These are phyloP conservation scores for Myathropa florea DNA, from an alignment of 2,888 invertebrate species.

Conservation along the genomic window DNA sequence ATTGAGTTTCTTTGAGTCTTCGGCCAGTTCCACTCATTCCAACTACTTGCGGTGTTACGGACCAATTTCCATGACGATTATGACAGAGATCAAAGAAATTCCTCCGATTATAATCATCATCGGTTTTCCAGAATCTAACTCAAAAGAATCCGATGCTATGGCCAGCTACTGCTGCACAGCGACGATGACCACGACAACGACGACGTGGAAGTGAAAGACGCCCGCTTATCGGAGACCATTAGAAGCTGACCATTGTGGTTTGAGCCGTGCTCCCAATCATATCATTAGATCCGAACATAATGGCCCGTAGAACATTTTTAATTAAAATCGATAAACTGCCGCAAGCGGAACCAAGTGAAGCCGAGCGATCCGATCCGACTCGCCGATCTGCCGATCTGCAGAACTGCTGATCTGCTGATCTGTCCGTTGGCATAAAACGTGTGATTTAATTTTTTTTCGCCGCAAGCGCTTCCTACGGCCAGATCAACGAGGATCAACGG, in stretches of 20 bases:
- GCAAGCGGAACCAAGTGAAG: constrained; percentile 21
- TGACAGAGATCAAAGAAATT: constrained; percentile 71
- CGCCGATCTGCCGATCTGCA: not conserved
- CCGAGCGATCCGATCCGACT: not conserved
- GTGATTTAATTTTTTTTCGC: constrained; percentile 54
- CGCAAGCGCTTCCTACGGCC: constrained; percentile 5
- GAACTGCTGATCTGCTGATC: not conserved
- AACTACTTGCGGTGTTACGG: constrained; percentile 59
- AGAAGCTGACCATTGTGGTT: constrained; percentile 60
- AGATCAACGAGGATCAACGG: constrained; percentile 40
- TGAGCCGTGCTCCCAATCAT: constrained; percentile 67
- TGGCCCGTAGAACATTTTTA: constrained; percentile 65
- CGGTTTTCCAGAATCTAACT: constrained; percentile 39
- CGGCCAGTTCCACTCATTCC: constrained; percentile 34
- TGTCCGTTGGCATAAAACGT: constrained; percentile 58
- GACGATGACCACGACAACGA: not conserved
- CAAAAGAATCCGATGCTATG: not conserved
- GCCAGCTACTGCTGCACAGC: not conserved
- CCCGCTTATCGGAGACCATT: constrained; percentile 32
- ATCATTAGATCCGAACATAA: constrained; percentile 69
- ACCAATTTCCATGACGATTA: constrained; percentile 70
- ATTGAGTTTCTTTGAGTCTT: not conserved
- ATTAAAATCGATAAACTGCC: constrained; percentile 70
- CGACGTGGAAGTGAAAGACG: constrained; percentile 14
- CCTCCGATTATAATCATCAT: constrained; percentile 69